Conservation (phyloP, 1,140 invertebrate species). For the Manduca sexta region DNA sequence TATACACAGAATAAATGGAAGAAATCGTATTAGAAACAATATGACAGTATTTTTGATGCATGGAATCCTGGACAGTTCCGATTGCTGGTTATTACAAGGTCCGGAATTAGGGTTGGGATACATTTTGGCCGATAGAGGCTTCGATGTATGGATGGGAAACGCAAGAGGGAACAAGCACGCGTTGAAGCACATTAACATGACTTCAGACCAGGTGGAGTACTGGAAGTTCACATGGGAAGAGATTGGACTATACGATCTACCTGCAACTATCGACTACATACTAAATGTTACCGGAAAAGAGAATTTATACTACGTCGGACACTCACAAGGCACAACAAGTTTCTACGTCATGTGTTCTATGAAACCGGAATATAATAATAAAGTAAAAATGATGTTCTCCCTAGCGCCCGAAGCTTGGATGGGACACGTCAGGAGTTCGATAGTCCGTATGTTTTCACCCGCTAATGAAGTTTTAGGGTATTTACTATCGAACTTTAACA, state of each 20-base stretch:
- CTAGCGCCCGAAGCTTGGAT: slow-evolving; percentile 79
- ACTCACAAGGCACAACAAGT: slow-evolving; percentile 72
- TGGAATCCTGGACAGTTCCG: slow-evolving; percentile 76
- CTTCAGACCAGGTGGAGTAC: slow-evolving; percentile 39
- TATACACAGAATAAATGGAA: slow-evolving; percentile 71
- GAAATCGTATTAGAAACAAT: slow-evolving; percentile 23
- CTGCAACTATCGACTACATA: slow-evolving; percentile 81
- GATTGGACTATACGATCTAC: slow-evolving; percentile 83
- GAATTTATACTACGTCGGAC: slow-evolving; percentile 78
- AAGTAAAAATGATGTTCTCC: slow-evolving; percentile 77
- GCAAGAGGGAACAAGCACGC: slow-evolving; percentile 82
- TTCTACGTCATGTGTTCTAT: slow-evolving; percentile 73
- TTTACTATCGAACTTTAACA: slow-evolving; percentile 68
- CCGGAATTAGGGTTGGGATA: slow-evolving; percentile 68
- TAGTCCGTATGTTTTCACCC: slow-evolving; percentile 55
- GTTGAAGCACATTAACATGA: slow-evolving; percentile 65
- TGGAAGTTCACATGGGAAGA: slow-evolving; percentile 80
- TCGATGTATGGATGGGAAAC: slow-evolving; percentile 85
- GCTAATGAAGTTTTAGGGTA: slow-evolving; percentile 72
- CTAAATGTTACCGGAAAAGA: slow-evolving; percentile 67
- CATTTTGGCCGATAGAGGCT: slow-evolving; percentile 74
- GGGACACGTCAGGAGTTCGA: slow-evolving; percentile 73
- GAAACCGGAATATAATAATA: slow-evolving; percentile 77
- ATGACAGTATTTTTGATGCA: slow-evolving; percentile 77
- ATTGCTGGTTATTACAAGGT: slow-evolving; percentile 75